These are phyloP conservation scores for Yponomeuta evonymella DNA, from an alignment of 2,888 invertebrate genomes.

Conservation along the genomic window DNA sequence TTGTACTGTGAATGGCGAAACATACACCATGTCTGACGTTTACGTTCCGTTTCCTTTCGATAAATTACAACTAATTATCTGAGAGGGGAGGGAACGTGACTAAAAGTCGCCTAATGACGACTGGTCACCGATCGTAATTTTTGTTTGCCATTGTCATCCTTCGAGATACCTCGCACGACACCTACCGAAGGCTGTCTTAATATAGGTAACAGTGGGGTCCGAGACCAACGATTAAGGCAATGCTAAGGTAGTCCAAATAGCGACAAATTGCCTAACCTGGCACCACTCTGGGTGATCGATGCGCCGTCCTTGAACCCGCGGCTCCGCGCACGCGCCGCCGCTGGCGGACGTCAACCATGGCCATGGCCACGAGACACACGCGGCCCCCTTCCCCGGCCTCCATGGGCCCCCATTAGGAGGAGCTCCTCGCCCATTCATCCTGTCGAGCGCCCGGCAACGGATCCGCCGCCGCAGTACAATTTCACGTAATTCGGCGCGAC, in stretches of 20 bases:
- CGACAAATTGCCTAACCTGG: background rate
- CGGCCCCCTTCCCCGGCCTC: conserved; percentile 32
- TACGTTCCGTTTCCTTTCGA: too few species aligned
- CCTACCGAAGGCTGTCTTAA: too few species aligned
- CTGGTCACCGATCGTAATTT: too few species aligned
- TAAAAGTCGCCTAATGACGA: too few species aligned
- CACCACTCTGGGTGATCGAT: conserved; percentile 46
- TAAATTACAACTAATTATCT: too few species aligned
- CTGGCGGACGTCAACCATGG: conserved; percentile 64
- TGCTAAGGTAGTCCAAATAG: background rate
- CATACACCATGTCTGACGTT: too few species aligned
- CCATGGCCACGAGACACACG: conserved; percentile 59
- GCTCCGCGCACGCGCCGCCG: conserved; percentile 42
- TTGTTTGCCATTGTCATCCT: too few species aligned
- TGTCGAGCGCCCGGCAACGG: conserved; percentile 4
- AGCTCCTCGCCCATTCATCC: conserved; percentile 38
- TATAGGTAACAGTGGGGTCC: too few species aligned
- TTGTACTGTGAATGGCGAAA: too few species aligned
- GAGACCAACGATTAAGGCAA: too few species aligned
- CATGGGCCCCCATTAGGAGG: conserved; percentile 22
- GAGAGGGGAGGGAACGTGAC: too few species aligned
- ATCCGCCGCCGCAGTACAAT: conserved; percentile 33
- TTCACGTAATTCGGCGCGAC: conserved; percentile 41
- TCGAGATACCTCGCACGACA: too few species aligned
- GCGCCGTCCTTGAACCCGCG: conserved; percentile 62